These are phyloP conservation scores for Schizotus pectinicornis DNA, from an alignment of 2,888 invertebrate species.

Conservation along the genomic window DNA sequence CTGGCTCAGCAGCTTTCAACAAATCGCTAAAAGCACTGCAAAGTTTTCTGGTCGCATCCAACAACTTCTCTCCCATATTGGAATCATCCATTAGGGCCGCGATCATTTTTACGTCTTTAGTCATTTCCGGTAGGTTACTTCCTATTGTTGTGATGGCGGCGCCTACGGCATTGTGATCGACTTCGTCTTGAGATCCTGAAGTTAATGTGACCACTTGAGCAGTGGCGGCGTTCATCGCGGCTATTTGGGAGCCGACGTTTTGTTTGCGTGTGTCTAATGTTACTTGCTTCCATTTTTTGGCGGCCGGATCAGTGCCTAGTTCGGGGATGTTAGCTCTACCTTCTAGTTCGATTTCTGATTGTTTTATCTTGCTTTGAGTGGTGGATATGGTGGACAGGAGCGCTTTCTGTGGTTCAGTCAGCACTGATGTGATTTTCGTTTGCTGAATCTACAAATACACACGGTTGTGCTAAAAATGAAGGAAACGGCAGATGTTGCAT, in stretches of 20 bases:
- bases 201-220: conserved; percentile 72
- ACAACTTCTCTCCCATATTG: conserved; percentile 79
- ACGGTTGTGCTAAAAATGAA: not conserved
- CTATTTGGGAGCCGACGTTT: conserved; percentile 95
- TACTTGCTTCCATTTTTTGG: conserved; percentile 92
- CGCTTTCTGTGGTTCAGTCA: conserved; percentile 92
- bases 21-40: conserved; percentile 95
- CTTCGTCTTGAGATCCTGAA: conserved; percentile 79
- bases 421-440: conserved; percentile 82
- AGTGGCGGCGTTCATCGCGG: conserved; percentile 99
- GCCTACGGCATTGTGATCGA: conserved; percentile 95
- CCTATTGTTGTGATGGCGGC: conserved; percentile 98
- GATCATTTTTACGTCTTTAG: conserved; percentile 91
- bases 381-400: conserved; percentile 88
- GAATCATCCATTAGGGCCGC: conserved; percentile 93
- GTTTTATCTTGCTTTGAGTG: conserved; percentile 86
- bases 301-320: conserved; percentile 82
- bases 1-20: conserved; percentile 94
- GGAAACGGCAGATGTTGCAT: too few species aligned
- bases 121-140: conserved; percentile 94
- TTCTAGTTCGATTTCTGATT: conserved; percentile 76
- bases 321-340: conserved; percentile 69
- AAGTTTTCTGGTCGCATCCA: conserved; percentile 91
- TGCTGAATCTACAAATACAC: conserved; percentile 70
- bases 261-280: conserved; percentile 95